Conservation (phyloP, 2,888 invertebrate species). For the Plebejus melissa region DNA sequence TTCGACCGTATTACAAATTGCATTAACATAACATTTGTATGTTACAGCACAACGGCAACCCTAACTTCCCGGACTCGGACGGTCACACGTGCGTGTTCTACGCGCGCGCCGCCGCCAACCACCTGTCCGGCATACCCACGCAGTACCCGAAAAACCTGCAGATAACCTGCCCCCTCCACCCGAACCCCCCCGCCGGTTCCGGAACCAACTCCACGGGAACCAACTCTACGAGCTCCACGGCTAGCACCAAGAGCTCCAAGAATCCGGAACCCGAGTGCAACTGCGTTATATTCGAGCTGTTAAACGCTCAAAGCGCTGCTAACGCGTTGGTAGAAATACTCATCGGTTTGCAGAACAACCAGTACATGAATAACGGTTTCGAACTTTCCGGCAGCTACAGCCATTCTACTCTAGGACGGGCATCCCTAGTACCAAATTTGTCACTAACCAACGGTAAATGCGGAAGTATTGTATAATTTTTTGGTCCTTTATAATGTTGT, state of each 20-base stretch:
- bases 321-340: slow-evolving; percentile 70
- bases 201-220: slow-evolving; percentile 43
- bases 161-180: slow-evolving; percentile 64
- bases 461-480: slow-evolving; percentile 63
- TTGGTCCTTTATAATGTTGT: slow-evolving; percentile 14
- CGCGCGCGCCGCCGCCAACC: slow-evolving; percentile 73
- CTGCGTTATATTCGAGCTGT: slow-evolving; percentile 66
- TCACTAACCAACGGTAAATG: slow-evolving; percentile 70
- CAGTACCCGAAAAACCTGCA: slow-evolving; percentile 63
- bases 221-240: slow-evolving; percentile 41
- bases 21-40: no score
- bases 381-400: slow-evolving; percentile 49
- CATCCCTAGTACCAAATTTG: slow-evolving; percentile 55
- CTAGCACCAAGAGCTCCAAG: slow-evolving; percentile 49
- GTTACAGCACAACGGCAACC: slow-evolving; percentile 94
- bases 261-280: slow-evolving; percentile 70
- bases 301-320: slow-evolving; percentile 67
- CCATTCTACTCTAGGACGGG: slow-evolving; percentile 56
- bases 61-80: slow-evolving; percentile 88
- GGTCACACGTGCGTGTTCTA: slow-evolving; percentile 75
- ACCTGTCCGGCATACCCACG: slow-evolving; percentile 65
- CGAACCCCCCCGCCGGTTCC: slow-evolving; percentile 49
- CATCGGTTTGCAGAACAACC: slow-evolving; percentile 69
- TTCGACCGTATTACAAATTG: no score
- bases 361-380: slow-evolving; percentile 63